Evolutionary conservation across 1,140 invertebrate genomes (phyloP), one percentile per base, ranked within the genome.

Genomic region (Bombus polaris): DNA sequence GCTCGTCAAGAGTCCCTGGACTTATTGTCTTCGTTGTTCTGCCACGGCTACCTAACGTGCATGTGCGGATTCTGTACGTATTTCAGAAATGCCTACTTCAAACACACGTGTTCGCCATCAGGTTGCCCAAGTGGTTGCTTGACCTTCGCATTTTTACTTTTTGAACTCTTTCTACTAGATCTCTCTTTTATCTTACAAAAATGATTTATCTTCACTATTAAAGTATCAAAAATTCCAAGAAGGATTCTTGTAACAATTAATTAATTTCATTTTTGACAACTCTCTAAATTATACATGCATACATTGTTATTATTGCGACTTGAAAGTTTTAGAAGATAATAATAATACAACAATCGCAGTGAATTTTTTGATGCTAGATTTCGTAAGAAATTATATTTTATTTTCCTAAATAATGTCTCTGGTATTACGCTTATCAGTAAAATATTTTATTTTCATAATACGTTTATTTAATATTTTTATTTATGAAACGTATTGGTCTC

Each of bases 21-120:
- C 59, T 68, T 66, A 66, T 83, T 83, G 72, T 83, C 44, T 37
- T 25, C 18, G 57, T 9, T 32, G 22, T 66, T 47, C 28, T 25
- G 25, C 2, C 15, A 25, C n/a, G 13, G 4, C 32, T 57, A 47
- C 32, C 39, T 32, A 71, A 13, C 47, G 53, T 62, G 28, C 81
- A 66, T 47, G n/a, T 35, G 53, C 80, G 35, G 59, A 82, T 82
- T 82, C 81, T 75, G 32, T 35, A 65, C 42, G 72, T 44, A 47
- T 76, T 59, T 81, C 42, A 75, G 71, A 75, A 74, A 81, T 73
- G 53, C 53, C 70, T 62, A 42, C 53, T 59, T 72, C 68, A 32
- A 81, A 83, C 81, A 76, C 81, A 83, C 42, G 72, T 83, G 81
- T 66, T 76, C 71, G 35, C 81, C 81, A 83, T 83, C 72, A 66